Evolutionary conservation across 2,888 invertebrate species (phyloP), one percentile per base, ranked within the genome.

Genomic region (Listrodromus nycthemerus): DNA sequence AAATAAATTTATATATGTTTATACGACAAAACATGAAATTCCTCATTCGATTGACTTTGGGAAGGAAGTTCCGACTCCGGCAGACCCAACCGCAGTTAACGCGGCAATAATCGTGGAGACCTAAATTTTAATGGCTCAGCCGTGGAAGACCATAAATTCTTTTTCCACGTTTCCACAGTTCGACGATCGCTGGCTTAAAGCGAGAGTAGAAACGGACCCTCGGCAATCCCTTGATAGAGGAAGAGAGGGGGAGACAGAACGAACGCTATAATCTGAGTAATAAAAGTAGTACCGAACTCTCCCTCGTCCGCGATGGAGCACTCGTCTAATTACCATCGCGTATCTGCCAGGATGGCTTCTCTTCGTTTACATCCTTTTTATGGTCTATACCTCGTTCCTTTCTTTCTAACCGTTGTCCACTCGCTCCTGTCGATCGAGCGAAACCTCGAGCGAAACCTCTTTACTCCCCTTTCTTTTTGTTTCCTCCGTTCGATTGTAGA

Each of bases 291-390:
- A 50, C 63, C 83, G 80, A 78, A 83, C 83, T 63, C 80, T 78
- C 67, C 58, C 50, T 58, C 78, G 75, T 65, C 69, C 78, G 66
- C 75, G 41, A 52, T 71, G 63, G 63, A 85, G 85, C 86, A 84
- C 83, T 86, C 86, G 85, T 88, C 85, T 88, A 88, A 88, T 88
- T 88, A 88, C 87, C 81, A 55, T 24, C 78, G 74, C 86, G 85
- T 82, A 85, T 86, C 82, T 66, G 55, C 74, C 77, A 74, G 80
- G 86, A 79, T 85, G 80, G 80, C 82, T 87, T 74, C 82, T 85
- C 82, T 87, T 84, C 85, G 81, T 85, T 88, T 83, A 88, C 87
- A 86, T 87, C 86, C 80, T 86, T 86, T 88, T 87, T 88, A 87
- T 78, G 76, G 80, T 73, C 71, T 79, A 73, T 81, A 85, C 83